Evolutionary conservation across 2,888 invertebrate species (phyloP).

Genomic region (Apomyelois bistriatella): DNA sequence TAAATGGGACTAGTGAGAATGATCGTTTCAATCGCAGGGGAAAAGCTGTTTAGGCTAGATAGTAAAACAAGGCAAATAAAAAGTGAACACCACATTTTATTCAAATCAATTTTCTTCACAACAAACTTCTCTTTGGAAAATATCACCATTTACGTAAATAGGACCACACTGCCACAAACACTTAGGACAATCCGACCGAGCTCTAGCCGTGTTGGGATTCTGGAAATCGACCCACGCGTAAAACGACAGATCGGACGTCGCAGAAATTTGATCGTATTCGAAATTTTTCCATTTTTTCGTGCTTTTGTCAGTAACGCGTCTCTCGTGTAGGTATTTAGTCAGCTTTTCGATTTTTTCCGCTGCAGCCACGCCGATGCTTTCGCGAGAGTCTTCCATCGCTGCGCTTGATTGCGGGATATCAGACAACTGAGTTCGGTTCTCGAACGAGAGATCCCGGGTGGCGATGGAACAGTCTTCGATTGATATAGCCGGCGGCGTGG

Average conservation of each 20-base stretch:
- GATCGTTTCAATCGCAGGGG: too few species aligned
- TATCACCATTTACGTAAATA: constrained; percentile 56
- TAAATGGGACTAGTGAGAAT: too few species aligned
- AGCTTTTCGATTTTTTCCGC: constrained; percentile 76
- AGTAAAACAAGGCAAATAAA: constrained; percentile 1
- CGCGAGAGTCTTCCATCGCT: constrained; percentile 37
- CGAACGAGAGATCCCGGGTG: constrained; percentile 51
- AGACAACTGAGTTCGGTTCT: constrained; percentile 49
- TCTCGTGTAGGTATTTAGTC: constrained; percentile 62
- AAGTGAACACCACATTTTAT: constrained; percentile 50
- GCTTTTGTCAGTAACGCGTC: constrained; percentile 31
- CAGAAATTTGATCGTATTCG: constrained; percentile 37
- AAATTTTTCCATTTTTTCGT: constrained; percentile 64
- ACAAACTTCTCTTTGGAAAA: constrained; percentile 45
- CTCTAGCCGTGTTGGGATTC: constrained; percentile 25
- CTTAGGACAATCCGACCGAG: constrained; percentile 51
- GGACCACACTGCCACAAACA: constrained; percentile 74
- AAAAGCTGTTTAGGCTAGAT: too few species aligned
- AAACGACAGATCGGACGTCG: constrained; percentile 26
- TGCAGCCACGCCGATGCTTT: constrained; percentile 39
- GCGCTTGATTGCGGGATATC: constrained; percentile 37
- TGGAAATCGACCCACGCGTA: constrained; percentile 51
- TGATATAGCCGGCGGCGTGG: constrained; percentile 42
- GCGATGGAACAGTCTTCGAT: constrained; percentile 38
- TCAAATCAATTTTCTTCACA: constrained; percentile 40